Evolutionary conservation across 2,888 invertebrate genomes (phyloP).

Genomic region (Acanthosepion lycidas): DNA sequence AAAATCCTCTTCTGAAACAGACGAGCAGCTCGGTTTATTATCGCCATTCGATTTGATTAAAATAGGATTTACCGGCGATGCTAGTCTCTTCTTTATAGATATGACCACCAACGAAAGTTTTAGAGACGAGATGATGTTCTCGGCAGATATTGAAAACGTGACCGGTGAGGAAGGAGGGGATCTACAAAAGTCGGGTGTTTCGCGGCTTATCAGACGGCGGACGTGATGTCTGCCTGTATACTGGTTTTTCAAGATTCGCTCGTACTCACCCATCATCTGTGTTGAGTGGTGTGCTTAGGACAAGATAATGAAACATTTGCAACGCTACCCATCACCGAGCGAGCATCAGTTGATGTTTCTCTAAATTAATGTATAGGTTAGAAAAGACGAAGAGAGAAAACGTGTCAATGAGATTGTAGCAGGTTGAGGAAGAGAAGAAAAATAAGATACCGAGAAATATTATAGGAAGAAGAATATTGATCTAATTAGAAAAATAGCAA

Average conservation of each 20-base stretch:
- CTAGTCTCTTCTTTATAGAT: not conserved
- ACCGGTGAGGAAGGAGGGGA: not conserved
- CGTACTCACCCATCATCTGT: not conserved
- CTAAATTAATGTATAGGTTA: not conserved
- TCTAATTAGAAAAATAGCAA: not conserved
- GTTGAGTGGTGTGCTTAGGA: not conserved
- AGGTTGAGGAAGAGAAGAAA: not conserved
- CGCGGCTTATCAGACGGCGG: not conserved
- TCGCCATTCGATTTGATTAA: not conserved
- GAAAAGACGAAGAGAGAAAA: not conserved
- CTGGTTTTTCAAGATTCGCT: not conserved
- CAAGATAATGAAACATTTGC: conserved; percentile 18
- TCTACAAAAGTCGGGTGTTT: not conserved
- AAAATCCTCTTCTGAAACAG: not conserved
- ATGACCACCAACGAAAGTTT: not conserved
- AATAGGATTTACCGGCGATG: conserved; percentile 5
- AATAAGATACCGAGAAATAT: too few relatives aligned
- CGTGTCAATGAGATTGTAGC: not conserved
- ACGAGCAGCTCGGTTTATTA: not conserved
- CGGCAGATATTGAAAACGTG: conserved; percentile 11
- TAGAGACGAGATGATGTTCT: not conserved
- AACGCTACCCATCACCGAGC: not conserved
- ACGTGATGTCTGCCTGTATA: not conserved
- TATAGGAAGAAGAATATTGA: not conserved
- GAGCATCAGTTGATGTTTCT: not conserved